Evolutionary conservation across 2,888 invertebrate genomes (phyloP).

Genomic region (Apoda limacodes): DNA sequence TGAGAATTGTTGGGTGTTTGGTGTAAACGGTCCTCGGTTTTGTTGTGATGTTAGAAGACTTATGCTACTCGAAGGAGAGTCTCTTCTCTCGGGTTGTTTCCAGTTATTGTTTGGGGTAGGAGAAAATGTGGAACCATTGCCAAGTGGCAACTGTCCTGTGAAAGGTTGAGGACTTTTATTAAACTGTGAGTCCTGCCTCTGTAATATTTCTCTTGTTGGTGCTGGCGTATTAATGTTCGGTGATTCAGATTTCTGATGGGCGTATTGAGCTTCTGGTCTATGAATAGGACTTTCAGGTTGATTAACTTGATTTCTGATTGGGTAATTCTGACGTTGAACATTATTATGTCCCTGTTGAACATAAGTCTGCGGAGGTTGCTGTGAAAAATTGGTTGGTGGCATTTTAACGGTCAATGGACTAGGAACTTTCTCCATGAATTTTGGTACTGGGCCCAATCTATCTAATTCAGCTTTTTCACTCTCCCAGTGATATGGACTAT

Average conservation of each 20-base stretch:
- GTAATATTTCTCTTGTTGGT: conserved; percentile 49
- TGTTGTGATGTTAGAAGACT: conserved; percentile 35
- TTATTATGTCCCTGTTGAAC: conserved; percentile 40
- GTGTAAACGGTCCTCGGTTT: conserved; percentile 41
- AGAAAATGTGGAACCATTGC: conserved; percentile 44
- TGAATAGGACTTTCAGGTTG: conserved; percentile 58
- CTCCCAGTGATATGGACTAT: conserved; percentile 75
- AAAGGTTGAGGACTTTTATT: conserved; percentile 64
- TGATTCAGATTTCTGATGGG: conserved; percentile 44
- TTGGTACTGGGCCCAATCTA: conserved; percentile 56
- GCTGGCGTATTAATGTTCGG: conserved; percentile 41
- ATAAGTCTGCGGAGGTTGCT: conserved; percentile 52
- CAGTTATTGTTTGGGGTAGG: conserved; percentile 58
- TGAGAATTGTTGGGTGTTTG: conserved; percentile 34
- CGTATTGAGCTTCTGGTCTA: conserved; percentile 60
- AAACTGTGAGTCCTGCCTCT: conserved; percentile 62
- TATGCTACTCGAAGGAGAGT: conserved; percentile 41
- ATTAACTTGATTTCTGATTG: conserved; percentile 37
- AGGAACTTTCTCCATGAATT: conserved; percentile 56
- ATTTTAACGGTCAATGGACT: conserved; percentile 61
- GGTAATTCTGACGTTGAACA: conserved; percentile 31
- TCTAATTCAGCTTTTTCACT: conserved; percentile 69
- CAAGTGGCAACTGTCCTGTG: conserved; percentile 40
- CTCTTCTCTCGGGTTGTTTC: conserved; percentile 57
- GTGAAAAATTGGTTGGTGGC: conserved; percentile 46